Conservation (phyloP, 2,113 vertebrate species). For the Chauna torquata region DNA sequence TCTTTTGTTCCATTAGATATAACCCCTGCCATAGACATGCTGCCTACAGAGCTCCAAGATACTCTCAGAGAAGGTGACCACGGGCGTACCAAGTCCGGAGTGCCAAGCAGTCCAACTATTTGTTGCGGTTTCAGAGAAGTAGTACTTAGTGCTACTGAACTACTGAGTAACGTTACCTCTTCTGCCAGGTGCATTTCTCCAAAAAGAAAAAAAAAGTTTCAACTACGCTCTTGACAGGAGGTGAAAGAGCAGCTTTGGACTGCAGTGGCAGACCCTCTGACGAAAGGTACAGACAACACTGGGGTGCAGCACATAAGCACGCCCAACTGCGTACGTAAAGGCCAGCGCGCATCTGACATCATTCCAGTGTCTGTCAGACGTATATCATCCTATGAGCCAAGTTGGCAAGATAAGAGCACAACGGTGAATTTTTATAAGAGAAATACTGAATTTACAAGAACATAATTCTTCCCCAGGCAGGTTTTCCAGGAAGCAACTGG, state of each 20-base stretch:
- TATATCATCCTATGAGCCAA: fast-evolving
- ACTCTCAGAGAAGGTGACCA: not conserved
- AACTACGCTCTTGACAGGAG: too few relatives aligned
- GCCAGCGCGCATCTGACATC: not conserved
- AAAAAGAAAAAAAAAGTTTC: not conserved
- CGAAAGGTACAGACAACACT: not conserved
- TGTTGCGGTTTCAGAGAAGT: not conserved
- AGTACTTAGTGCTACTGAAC: not conserved
- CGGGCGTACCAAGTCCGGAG: not conserved
- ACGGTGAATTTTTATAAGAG: not conserved
- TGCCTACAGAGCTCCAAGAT: not conserved
- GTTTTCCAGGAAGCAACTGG: not conserved
- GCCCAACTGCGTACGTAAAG: not conserved
- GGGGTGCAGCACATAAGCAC: fast-evolving
- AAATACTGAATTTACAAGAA: not conserved
- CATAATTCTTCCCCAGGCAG: not conserved
- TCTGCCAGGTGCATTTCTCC: not conserved
- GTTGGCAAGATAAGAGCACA: not conserved
- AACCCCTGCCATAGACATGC: not conserved
- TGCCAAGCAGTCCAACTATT: not conserved
- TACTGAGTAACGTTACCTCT: not conserved
- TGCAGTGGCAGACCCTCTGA: not conserved
- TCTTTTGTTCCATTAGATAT: not conserved
- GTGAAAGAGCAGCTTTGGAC: not conserved
- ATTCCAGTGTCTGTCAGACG: not conserved